These are phyloP conservation scores for Automeris io DNA, from an alignment of 2,888 invertebrate species.

Conservation along the genomic window DNA sequence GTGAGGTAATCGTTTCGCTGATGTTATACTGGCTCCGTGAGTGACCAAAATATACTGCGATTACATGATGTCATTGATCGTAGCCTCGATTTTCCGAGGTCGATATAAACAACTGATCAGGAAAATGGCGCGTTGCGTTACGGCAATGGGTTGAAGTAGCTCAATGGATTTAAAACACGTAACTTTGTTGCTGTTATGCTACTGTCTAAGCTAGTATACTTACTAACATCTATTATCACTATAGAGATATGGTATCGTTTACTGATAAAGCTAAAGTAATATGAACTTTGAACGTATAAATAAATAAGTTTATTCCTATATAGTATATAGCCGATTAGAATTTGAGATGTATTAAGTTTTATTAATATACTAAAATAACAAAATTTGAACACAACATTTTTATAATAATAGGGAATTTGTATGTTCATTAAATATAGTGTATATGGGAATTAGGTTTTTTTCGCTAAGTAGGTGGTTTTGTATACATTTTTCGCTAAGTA, in stretches of 20 bases:
- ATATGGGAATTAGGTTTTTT: no score
- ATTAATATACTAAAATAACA: no score
- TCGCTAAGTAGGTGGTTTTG: no score
- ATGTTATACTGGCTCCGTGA: conserved; percentile 60
- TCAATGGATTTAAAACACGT: not conserved
- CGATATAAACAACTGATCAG: not conserved
- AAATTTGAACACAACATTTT: no score
- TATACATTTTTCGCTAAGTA: no score
- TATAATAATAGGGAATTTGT: no score
- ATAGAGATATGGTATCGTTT: not conserved
- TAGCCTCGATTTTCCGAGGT: conserved; percentile 46
- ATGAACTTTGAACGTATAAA: no score
- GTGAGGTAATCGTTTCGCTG: conserved; percentile 68
- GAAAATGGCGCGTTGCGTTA: not conserved
- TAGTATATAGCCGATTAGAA: no score
- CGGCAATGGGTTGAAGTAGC: conserved; percentile 5
- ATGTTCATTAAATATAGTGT: no score
- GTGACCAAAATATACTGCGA: conserved; percentile 61
- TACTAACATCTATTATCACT: not conserved
- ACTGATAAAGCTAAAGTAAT: no score
- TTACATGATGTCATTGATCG: conserved; percentile 47
- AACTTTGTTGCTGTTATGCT: conserved; percentile 1
- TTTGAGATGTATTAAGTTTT: no score
- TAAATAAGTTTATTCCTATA: no score
- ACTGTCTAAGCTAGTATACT: conserved; percentile 1